Conservation (phyloP, 2,888 invertebrate genomes). For the Tenthredo amoena region DNA sequence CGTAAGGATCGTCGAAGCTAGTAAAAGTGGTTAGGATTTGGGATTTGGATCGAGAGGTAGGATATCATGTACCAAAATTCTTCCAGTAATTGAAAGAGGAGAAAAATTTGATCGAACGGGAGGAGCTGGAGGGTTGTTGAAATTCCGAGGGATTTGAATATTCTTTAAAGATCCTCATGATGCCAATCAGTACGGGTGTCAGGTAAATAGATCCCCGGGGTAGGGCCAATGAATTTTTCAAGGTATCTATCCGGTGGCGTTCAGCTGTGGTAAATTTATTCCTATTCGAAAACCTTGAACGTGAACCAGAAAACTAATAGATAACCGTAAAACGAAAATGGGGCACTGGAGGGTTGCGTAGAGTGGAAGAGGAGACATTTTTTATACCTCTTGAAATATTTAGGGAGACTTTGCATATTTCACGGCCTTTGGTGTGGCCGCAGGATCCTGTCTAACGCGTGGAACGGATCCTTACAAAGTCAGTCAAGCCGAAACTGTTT, state of each 20-base stretch:
- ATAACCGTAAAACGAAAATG: slow-evolving; percentile 48
- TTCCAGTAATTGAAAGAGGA: neutral
- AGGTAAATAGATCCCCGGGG: slow-evolving; percentile 8
- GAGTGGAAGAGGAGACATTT: slow-evolving; percentile 44
- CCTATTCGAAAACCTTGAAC: slow-evolving; percentile 45
- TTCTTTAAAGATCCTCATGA: neutral
- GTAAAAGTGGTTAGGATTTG: neutral
- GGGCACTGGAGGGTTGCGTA: slow-evolving; percentile 25
- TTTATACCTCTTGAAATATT: slow-evolving; percentile 49
- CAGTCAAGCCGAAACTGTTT: slow-evolving; percentile 38
- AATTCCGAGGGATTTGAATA: neutral
- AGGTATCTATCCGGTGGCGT: neutral
- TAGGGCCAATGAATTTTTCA: slow-evolving; percentile 30
- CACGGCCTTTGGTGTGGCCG: slow-evolving; percentile 30
- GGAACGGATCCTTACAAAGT: slow-evolving; percentile 43
- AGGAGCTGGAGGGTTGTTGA: neutral
- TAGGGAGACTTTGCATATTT: slow-evolving; percentile 49
- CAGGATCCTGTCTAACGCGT: slow-evolving; percentile 34
- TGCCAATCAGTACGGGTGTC: slow-evolving; percentile 16
- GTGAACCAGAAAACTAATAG: slow-evolving; percentile 44
- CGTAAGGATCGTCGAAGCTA: neutral
- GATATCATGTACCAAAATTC: neutral
- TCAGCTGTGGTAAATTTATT: slow-evolving; percentile 10
- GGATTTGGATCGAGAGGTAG: neutral
- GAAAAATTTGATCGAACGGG: neutral